These are phyloP conservation scores for Pammene fasciana DNA, from an alignment of 2,888 invertebrate genomes.

Conservation along the genomic window DNA sequence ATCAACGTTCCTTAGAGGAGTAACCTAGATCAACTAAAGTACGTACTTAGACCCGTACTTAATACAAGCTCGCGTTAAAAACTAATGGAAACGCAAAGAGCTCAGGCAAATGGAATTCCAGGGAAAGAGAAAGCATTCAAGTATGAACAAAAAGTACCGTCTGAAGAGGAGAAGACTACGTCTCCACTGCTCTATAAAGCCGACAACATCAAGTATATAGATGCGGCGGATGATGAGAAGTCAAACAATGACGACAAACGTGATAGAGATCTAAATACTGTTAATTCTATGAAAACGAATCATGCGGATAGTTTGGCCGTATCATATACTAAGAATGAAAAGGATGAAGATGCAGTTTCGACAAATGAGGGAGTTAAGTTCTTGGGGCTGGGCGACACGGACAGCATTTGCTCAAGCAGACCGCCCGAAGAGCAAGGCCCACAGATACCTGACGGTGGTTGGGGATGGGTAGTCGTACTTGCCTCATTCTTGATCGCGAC, in stretches of 20 bases:
- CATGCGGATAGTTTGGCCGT: constrained; percentile 61
- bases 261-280: constrained; percentile 69
- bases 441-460: constrained; percentile 92
- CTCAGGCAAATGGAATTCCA: constrained; percentile 75
- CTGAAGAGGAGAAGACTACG: constrained; percentile 79
- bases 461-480: constrained; percentile 95
- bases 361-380: constrained; percentile 80
- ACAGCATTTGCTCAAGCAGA: constrained; percentile 77
- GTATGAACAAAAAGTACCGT: constrained; percentile 72
- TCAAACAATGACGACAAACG: constrained; percentile 58
- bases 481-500: constrained; percentile 93
- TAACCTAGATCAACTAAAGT: constrained; percentile 55
- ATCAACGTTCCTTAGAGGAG: constrained; percentile 63
- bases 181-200: constrained; percentile 69
- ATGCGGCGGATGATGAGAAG: constrained; percentile 64
- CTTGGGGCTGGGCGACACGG: constrained; percentile 78
- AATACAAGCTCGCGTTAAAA: constrained; percentile 58
- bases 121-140: constrained; percentile 71
- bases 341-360: constrained; percentile 70
- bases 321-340: constrained; percentile 60
- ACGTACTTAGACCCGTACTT: constrained; percentile 64
- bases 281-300: constrained; percentile 73
- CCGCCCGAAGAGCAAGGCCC: constrained; percentile 72
- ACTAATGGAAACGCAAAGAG: constrained; percentile 78
- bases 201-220: constrained; percentile 70